Evolutionary conservation across 2,797 vertebrate genomes (phyloP).

Genomic region (Heliangelus exortis): DNA sequence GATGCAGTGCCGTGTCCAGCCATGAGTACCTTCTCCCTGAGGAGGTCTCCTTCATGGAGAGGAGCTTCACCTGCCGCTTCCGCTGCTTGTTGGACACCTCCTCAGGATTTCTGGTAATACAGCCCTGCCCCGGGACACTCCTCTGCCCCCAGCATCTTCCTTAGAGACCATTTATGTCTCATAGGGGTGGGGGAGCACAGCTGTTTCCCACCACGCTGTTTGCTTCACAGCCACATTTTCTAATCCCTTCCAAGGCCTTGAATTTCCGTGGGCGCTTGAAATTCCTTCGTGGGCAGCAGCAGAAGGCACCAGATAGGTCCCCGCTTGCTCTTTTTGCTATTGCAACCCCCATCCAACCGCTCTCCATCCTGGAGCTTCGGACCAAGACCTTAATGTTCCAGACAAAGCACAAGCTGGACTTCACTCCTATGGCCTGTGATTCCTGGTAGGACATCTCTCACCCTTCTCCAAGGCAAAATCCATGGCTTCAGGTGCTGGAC

Average conservation of each 20-base stretch:
- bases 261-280: slow-evolving; percentile 83
- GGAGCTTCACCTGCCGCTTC: slow-evolving; percentile 86
- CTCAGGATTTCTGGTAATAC: slow-evolving; percentile 84
- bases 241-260: slow-evolving; percentile 76
- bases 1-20: slow-evolving; percentile 44
- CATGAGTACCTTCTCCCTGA: slow-evolving; percentile 72
- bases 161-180: not conserved
- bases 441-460: slow-evolving; percentile 74
- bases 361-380: slow-evolving; percentile 85
- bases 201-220: not conserved
- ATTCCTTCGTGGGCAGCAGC: slow-evolving; percentile 82
- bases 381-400: slow-evolving; percentile 87
- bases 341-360: slow-evolving; percentile 82
- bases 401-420: slow-evolving; percentile 90
- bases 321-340: slow-evolving; percentile 84
- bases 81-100: slow-evolving; percentile 88
- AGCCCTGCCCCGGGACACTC: not conserved
- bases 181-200: not conserved
- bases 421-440: slow-evolving; percentile 86
- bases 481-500: not conserved
- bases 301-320: slow-evolving; percentile 60
- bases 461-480: not conserved
- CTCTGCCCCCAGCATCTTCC: not conserved
- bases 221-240: not conserved
- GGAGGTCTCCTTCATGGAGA: slow-evolving; percentile 80